These are phyloP conservation scores for Drosophila differens DNA, from an alignment of 2,888 invertebrate species.

Conservation along the genomic window DNA sequence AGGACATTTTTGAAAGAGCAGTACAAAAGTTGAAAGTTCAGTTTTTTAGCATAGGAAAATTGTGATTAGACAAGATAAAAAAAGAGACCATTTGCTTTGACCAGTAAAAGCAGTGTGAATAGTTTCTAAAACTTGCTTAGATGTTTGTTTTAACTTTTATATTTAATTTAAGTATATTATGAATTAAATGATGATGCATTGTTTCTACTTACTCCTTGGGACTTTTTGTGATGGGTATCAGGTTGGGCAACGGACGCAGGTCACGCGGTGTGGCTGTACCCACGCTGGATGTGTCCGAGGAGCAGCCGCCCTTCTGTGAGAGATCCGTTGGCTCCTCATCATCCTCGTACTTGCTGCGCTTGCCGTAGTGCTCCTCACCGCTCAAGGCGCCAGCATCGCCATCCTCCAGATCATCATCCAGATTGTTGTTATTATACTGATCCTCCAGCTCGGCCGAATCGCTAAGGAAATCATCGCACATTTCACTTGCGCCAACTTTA, in stretches of 20 bases:
- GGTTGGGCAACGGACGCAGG: slow-evolving; percentile 90
- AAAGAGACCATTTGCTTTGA: background rate
- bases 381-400: slow-evolving; percentile 58
- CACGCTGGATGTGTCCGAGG: slow-evolving; percentile 82
- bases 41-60: too few relatives aligned
- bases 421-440: slow-evolving; percentile 83
- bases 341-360: slow-evolving; percentile 81
- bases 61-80: background rate
- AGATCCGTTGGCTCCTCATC: slow-evolving; percentile 85
- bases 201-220: slow-evolving; percentile 69
- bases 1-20: background rate
- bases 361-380: slow-evolving; percentile 74
- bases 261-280: slow-evolving; percentile 81
- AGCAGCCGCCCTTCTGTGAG: slow-evolving; percentile 84
- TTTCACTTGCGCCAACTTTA: slow-evolving; percentile 90
- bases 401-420: slow-evolving; percentile 83
- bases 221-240: slow-evolving; percentile 88
- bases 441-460: slow-evolving; percentile 83
- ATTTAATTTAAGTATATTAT: background rate
- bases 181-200: background rate
- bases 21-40: too few relatives aligned
- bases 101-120: background rate
- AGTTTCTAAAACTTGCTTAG: background rate
- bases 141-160: background rate
- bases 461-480: slow-evolving; percentile 84